phyloP scores from a whole-genome alignment of 2,797 vertebrate species.

The Alcedo atthis region DNA sequence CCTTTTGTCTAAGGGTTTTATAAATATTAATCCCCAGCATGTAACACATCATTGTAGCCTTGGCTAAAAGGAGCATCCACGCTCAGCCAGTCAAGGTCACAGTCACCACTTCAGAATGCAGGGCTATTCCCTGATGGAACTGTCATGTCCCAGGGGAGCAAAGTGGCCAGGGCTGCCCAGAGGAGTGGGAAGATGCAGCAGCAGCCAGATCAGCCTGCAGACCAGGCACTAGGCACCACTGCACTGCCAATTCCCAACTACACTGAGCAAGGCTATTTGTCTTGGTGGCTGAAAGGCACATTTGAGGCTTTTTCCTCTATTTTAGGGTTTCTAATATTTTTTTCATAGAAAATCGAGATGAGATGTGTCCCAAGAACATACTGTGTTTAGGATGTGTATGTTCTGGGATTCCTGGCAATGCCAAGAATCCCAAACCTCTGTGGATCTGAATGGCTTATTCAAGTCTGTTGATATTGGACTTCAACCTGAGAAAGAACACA shows the following conservation, averaged over 20 bases:
- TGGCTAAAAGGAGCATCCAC: neutral
- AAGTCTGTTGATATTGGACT: neutral
- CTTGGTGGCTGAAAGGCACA: neutral
- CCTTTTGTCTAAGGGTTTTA: constrained; percentile 5
- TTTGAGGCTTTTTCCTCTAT: neutral
- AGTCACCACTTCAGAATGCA: neutral
- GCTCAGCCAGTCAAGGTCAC: neutral
- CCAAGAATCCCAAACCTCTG: neutral
- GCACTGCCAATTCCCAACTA: neutral
- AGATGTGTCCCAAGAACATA: neutral
- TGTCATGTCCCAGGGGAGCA: neutral
- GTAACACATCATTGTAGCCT: neutral
- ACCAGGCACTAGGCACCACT: neutral
- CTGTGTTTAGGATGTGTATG: neutral
- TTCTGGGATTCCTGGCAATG: constrained; percentile 1
- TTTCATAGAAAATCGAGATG: neutral
- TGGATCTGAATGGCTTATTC: constrained; percentile 10
- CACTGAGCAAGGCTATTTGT: neutral
- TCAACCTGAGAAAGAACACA: constrained; percentile 14
- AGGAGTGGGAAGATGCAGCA: neutral
- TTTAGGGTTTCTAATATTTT: neutral
- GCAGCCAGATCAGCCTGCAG: neutral
- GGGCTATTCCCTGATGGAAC: neutral
- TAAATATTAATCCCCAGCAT: constrained; percentile 10
- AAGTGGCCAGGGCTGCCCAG: neutral